A percentile compares a stretch with the other conserved stretches of the same genome.
These are phyloP conservation scores for Semaprochilodus insignis DNA, from an alignment of 2,797 vertebrate species.

Conservation along the genomic window DNA sequence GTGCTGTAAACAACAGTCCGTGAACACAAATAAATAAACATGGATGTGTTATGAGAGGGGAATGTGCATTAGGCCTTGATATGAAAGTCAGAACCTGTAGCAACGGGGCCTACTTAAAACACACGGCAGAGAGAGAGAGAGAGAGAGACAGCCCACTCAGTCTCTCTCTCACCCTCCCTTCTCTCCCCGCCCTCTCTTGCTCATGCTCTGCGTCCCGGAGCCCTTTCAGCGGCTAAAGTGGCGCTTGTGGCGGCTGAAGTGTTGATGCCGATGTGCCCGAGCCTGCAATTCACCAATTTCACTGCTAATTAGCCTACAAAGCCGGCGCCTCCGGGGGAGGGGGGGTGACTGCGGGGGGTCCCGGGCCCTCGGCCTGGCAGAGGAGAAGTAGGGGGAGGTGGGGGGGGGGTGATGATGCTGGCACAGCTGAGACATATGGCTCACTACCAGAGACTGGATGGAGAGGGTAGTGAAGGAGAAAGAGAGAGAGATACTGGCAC, in stretches of 20 bases:
- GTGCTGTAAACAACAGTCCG: neutral
- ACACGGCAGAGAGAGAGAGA: neutral
- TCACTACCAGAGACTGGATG: conserved; percentile 62
- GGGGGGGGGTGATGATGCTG: conserved; percentile 61
- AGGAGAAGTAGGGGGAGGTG: conserved; percentile 37
- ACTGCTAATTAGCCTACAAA: conserved; percentile 86
- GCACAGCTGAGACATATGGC: conserved; percentile 82
- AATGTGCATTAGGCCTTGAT: neutral
- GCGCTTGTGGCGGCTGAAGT: conserved; percentile 82
- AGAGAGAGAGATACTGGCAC: conserved; percentile 15
- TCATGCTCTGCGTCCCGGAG: conserved; percentile 70
- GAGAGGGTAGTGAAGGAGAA: conserved; percentile 37
- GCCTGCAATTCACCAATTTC: conserved; percentile 87
- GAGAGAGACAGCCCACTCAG: conserved; percentile 4
- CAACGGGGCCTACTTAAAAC: neutral
- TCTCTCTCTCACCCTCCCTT: conserved; percentile 62
- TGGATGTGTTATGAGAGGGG: neutral
- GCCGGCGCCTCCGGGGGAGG: conserved; percentile 75
- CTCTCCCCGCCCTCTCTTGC: conserved; percentile 59
- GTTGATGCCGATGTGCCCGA: conserved; percentile 80
- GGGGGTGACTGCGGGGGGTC: conserved; percentile 75
- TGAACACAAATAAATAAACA: neutral
- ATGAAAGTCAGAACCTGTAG: neutral
- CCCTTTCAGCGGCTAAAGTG: conserved; percentile 83
- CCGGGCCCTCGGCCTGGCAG: conserved; percentile 60